These are phyloP conservation scores for Plusia festucae DNA, from an alignment of 2,888 invertebrate species.

Conservation along the genomic window DNA sequence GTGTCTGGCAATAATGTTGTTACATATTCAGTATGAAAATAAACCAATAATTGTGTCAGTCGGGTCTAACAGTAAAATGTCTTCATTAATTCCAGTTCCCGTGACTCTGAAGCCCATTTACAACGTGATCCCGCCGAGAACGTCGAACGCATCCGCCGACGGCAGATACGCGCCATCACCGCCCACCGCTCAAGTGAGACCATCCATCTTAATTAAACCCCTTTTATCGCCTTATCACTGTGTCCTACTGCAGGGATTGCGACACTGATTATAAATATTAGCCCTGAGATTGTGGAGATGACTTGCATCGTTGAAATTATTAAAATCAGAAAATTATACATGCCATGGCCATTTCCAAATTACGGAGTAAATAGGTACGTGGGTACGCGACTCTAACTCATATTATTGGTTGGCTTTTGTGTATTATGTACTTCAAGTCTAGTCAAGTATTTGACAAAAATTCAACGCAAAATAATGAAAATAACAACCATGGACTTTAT, in stretches of 20 bases:
- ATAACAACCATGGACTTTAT: conserved; percentile 42
- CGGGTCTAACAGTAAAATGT: conserved; percentile 33
- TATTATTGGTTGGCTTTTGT: too few relatives aligned
- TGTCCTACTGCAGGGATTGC: conserved; percentile 47
- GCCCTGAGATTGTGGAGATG: conserved; percentile 28
- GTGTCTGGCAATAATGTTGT: too few relatives aligned
- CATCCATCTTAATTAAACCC: conserved; percentile 73
- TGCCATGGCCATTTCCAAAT: too few relatives aligned
- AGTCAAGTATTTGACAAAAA: background rate
- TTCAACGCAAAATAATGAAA: conserved; percentile 14
- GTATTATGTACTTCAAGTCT: too few relatives aligned
- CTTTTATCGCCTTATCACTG: conserved; percentile 67
- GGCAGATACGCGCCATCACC: conserved; percentile 70
- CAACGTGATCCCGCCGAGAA: conserved; percentile 89
- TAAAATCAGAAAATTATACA: background rate
- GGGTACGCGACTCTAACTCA: too few relatives aligned
- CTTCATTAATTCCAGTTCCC: conserved; percentile 82
- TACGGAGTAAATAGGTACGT: too few relatives aligned
- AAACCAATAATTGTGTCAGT: conserved; percentile 16
- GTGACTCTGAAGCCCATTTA: conserved; percentile 89
- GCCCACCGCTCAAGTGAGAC: conserved; percentile 78
- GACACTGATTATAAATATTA: conserved; percentile 48
- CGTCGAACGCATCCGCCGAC: conserved; percentile 76
- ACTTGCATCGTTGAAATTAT: conserved; percentile 11
- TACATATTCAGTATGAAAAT: background rate